Conservation (phyloP, 2,888 invertebrate species). For the Sesamia inferens region DNA sequence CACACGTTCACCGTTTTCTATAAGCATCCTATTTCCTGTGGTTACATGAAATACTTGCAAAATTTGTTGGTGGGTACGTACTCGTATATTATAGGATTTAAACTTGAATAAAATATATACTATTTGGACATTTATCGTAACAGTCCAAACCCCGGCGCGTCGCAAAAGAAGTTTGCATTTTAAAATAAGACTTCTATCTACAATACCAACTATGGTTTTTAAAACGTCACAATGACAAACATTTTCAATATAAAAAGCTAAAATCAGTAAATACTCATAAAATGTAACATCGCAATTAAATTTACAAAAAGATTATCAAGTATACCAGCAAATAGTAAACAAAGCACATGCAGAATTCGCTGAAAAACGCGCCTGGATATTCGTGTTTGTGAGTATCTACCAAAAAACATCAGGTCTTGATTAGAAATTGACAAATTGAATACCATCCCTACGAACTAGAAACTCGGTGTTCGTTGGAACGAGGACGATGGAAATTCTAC, state of each 20-base stretch:
- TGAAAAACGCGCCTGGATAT: neutral
- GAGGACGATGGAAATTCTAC: neutral
- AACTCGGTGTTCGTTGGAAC: neutral
- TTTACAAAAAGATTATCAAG: neutral
- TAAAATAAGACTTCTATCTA: neutral
- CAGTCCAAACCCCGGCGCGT: too few relatives aligned
- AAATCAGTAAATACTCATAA: constrained; percentile 10
- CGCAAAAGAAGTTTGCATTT: neutral
- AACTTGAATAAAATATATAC: neutral
- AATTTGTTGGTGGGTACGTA: neutral
- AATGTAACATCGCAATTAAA: constrained; percentile 30
- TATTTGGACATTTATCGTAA: neutral
- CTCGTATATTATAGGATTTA: neutral
- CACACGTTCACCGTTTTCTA: constrained; percentile 23
- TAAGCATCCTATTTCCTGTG: constrained; percentile 36
- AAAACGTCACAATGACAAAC: constrained; percentile 28
- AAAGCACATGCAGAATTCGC: neutral
- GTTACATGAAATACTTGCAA: constrained; percentile 15
- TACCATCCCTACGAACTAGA: neutral
- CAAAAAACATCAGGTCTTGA: neutral
- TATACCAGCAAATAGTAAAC: constrained; percentile 11
- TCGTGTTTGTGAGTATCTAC: constrained; percentile 20
- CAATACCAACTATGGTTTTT: neutral
- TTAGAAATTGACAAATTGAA: neutral
- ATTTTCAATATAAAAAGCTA: constrained; percentile 14